These are phyloP conservation scores for Macroramphosus scolopax DNA, from an alignment of 2,797 vertebrate species.

Conservation along the genomic window DNA sequence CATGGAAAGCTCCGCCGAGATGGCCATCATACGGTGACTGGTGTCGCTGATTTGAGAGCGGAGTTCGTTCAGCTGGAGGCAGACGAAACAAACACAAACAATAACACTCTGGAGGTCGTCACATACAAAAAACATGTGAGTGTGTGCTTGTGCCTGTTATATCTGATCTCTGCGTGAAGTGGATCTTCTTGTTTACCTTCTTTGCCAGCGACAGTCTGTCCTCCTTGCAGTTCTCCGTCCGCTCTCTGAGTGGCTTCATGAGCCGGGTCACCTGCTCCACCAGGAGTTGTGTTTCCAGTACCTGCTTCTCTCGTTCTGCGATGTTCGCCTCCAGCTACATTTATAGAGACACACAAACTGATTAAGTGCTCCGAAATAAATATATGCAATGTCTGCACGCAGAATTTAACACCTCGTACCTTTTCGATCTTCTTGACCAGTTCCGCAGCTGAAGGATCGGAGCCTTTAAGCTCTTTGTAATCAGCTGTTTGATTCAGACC, in stretches of 20 bases:
- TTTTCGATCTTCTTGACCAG: conserved; percentile 84
- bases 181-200: conserved; percentile 77
- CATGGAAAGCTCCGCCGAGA: conserved; percentile 87
- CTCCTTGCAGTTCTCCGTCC: conserved; percentile 71
- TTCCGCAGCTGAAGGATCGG: conserved; percentile 78
- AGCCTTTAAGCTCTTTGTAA: conserved; percentile 77
- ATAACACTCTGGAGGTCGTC: conserved; percentile 2
- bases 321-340: conserved; percentile 83
- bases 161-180: background rate
- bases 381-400: background rate
- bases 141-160: background rate
- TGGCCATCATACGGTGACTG: conserved; percentile 82
- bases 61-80: conserved; percentile 77
- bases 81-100: conserved; percentile 4
- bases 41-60: conserved; percentile 76
- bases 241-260: conserved; percentile 67
- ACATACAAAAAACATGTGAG: background rate
- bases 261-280: conserved; percentile 82
- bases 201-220: conserved; percentile 80
- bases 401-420: conserved; percentile 70
- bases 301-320: conserved; percentile 79
- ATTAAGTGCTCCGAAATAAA: no score
- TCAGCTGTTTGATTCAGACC: conserved; percentile 64
- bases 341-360: conserved; percentile 2
- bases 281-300: conserved; percentile 86